Evolutionary conservation across 2,113 vertebrate species (phyloP).

Genomic region (Sphaerodactylus townsendi): DNA sequence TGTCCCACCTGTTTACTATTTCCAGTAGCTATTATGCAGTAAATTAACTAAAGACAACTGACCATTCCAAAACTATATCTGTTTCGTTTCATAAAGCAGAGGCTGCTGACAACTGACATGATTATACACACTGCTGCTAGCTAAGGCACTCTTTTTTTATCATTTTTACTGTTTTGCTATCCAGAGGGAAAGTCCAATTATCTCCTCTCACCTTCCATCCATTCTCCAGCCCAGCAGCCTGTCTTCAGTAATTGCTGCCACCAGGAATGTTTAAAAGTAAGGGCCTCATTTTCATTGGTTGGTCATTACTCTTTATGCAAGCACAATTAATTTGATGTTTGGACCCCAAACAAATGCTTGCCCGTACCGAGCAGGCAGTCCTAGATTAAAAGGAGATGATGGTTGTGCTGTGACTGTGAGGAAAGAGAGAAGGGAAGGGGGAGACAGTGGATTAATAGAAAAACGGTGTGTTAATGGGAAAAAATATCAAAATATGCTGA

Average conservation of each 20-base stretch:
- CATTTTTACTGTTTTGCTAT: neutral
- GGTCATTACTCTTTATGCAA: neutral
- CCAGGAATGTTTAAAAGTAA: conserved; percentile 37
- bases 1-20: neutral
- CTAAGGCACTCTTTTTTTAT: neutral
- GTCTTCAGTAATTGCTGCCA: conserved; percentile 57
- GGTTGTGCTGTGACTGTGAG: neutral
- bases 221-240: neutral
- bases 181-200: neutral
- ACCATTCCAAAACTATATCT: neutral
- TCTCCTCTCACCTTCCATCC: conserved; percentile 42
- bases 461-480: conserved; percentile 7
- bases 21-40: conserved; percentile 14
- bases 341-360: conserved; percentile 57
- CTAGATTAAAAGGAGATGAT: conserved; percentile 36
- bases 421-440: neutral
- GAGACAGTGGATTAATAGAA: neutral
- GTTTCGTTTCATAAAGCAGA: neutral
- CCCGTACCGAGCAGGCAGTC: conserved; percentile 41
- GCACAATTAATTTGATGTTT: conserved; percentile 56
- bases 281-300: conserved; percentile 25
- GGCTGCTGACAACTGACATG: neutral
- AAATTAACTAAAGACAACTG: conserved; percentile 14
- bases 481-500: neutral
- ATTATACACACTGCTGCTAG: neutral